Conservation (phyloP, 2,888 invertebrate species). For the Drosophila aldrichi region DNA sequence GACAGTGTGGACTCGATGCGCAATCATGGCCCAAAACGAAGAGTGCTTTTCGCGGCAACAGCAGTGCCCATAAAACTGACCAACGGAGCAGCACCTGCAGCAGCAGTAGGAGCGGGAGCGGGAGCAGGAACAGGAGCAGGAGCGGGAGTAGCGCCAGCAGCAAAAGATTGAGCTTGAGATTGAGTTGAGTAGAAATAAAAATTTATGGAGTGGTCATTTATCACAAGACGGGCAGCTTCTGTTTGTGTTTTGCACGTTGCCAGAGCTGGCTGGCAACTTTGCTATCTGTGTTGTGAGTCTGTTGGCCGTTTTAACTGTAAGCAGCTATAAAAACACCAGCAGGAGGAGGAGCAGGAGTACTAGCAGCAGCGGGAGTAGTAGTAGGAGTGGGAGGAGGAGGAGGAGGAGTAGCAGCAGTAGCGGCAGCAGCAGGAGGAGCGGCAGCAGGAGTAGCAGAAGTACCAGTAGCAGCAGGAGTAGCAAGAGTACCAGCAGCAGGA, state of each 20-base stretch:
- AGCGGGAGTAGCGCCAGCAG: slow-evolving; percentile 12
- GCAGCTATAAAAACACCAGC: slow-evolving; percentile 56
- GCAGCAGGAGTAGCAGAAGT: slow-evolving; percentile 24
- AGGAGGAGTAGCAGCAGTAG: slow-evolving; percentile 42
- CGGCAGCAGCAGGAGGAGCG: too few species aligned
- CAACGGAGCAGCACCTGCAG: slow-evolving; percentile 32
- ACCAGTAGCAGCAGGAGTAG: slow-evolving; percentile 52
- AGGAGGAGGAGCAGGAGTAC: slow-evolving; percentile 33
- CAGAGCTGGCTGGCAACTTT: slow-evolving; percentile 34
- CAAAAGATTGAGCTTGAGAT: slow-evolving; percentile 65
- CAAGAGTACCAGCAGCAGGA: slow-evolving; percentile 33
- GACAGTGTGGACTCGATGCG: neutral
- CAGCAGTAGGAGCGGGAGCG: slow-evolving; percentile 5
- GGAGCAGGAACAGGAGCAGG: slow-evolving; percentile 32
- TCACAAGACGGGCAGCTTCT: slow-evolving; percentile 58
- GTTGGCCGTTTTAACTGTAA: slow-evolving; percentile 60
- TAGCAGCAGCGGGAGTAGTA: slow-evolving; percentile 40
- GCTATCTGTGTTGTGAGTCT: slow-evolving; percentile 54
- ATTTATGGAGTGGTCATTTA: slow-evolving; percentile 76
- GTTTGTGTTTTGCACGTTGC: slow-evolving; percentile 38
- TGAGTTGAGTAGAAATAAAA: slow-evolving; percentile 73
- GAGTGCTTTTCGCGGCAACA: slow-evolving; percentile 40
- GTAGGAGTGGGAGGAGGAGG: slow-evolving; percentile 15
- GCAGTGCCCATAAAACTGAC: slow-evolving; percentile 60
- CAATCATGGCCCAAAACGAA: slow-evolving; percentile 48